Base-by-base conservation (phyloP, 2,888 invertebrate genomes). In the Xanthia togata region DNA sequence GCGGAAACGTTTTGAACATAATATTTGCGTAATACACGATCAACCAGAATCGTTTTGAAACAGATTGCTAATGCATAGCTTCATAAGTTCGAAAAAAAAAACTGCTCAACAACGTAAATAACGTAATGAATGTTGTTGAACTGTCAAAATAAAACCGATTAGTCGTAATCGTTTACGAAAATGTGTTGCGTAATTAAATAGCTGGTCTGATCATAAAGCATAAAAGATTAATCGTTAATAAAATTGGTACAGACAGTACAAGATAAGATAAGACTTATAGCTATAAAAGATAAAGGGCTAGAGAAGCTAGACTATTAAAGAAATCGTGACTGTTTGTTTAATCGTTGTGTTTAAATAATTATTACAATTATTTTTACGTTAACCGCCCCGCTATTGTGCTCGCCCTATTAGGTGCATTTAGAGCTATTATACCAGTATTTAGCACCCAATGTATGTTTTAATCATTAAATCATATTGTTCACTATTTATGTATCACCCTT, bases 401-500 rank as follows among this genome's bases (percentile, higher is more conserved):
- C 12, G 50, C 60, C 35, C 53, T 63, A 8, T 70, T 57, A 67
- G 57, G 70, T 84, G 84, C 76, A 62, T 65, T 83, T 64, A 50
- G 60, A 63, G 41, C 60, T 69, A 38, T 67, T 57, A 59, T 17
- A 76, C n/a, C 68, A 57, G 59, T 84, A 60, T 72, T 84, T 82
- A 35, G 70, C 85, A 81, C 23, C 60, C 4, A 70, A 76, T 47
- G 50, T 73, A 69, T 73, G 44, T 73, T 81, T 50, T 47, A 38
- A 70, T 70, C n/a, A 73, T 76, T 69, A 23, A 68, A 50, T 73
- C 53, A 78, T 74, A 63, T 41, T 64, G 8, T 63, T 62, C 67
- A 57, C 63, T 84, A 85, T 83, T 85, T 82, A 82, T 82, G 50
- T 59, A 57, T 72, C 76, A 81, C 38, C 60, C 4, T 31, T 60